phyloP scores from a whole-genome alignment of 2,888 invertebrate genomes.

The Cephalotes varians region DNA sequence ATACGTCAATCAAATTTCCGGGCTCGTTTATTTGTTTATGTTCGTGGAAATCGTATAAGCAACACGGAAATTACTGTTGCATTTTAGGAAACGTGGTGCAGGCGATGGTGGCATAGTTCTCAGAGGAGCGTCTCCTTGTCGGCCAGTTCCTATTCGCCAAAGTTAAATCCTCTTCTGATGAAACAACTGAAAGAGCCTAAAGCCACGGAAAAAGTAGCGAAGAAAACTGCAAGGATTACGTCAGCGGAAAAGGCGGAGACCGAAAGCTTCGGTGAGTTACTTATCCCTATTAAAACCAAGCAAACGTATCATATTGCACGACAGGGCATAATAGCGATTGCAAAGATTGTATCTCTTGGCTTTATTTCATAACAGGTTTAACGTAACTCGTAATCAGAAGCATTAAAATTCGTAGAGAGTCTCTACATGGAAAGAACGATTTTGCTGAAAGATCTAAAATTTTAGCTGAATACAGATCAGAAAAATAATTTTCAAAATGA shows the following conservation, averaged over 20 bases:
- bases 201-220: slow-evolving; percentile 45
- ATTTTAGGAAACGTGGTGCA: slow-evolving; percentile 89
- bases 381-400: background rate
- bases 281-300: background rate
- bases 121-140: slow-evolving; percentile 80
- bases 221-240: slow-evolving; percentile 33
- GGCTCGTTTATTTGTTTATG: background rate
- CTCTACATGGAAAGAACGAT: too few species aligned
- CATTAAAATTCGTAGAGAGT: background rate
- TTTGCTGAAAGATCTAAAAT: too few species aligned
- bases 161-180: slow-evolving; percentile 78
- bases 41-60: background rate
- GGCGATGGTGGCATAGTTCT: slow-evolving; percentile 87
- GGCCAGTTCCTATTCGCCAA: slow-evolving; percentile 78
- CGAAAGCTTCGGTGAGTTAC: slow-evolving; percentile 53
- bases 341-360: background rate
- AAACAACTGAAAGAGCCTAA: slow-evolving; percentile 65
- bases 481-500: too few species aligned
- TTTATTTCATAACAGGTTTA: background rate
- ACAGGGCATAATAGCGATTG: background rate
- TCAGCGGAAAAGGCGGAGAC: background rate
- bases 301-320: background rate
- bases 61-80: slow-evolving; percentile 28
- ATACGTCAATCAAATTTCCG: background rate
- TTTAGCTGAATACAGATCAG: too few species aligned